A percentile compares a stretch with the other conserved stretches of the same genome.
phyloP scores from a whole-genome alignment of 1,140 invertebrate species.

The Drosophila nebulosa region DNA sequence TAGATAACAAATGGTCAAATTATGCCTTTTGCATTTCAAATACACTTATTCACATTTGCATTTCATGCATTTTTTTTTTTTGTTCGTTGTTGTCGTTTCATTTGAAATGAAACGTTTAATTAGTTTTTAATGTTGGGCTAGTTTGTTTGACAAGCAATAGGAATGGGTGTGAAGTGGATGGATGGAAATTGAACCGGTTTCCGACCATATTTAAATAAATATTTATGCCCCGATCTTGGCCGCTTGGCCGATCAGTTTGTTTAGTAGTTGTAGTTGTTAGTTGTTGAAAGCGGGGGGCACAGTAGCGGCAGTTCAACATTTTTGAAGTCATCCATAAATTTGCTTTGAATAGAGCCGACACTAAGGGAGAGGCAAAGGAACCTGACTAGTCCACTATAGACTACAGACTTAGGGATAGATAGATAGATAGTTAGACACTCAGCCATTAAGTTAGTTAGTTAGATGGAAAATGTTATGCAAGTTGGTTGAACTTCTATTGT shows the following conservation, averaged over 20 bases:
- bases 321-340: constrained; percentile 15
- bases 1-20: constrained; percentile 71
- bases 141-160: constrained; percentile 76
- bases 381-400: not conserved
- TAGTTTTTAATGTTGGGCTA: constrained; percentile 75
- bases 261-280: not conserved
- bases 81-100: not conserved
- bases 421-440: no score
- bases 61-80: constrained; percentile 32
- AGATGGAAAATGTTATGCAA: constrained; percentile 59
- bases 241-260: constrained; percentile 5
- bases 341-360: constrained; percentile 38
- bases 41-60: constrained; percentile 18
- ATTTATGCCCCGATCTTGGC: constrained; percentile 32
- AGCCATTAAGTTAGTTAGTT: not conserved
- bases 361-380: not conserved
- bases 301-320: constrained; percentile 6
- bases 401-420: not conserved
- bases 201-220: constrained; percentile 34
- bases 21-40: constrained; percentile 63
- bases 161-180: constrained; percentile 48
- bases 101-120: constrained; percentile 57
- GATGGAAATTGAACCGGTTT: constrained; percentile 28
- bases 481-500: not conserved
- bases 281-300: constrained; percentile 1